Evolutionary conservation across 1,140 invertebrate genomes (phyloP).

Genomic region (Microplitis demolitor): DNA sequence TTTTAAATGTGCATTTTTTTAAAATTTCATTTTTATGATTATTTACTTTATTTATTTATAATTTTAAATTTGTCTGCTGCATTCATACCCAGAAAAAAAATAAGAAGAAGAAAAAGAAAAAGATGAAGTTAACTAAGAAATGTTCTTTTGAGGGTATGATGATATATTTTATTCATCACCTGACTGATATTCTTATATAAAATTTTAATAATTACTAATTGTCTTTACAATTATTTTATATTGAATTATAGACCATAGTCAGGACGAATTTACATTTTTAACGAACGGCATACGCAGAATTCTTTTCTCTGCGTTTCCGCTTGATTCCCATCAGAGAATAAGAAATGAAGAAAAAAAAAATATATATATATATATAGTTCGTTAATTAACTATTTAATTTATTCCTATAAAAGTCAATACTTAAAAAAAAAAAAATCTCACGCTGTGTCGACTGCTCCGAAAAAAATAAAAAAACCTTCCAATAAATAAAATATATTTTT

Average conservation of each 20-base stretch:
- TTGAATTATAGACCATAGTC: no score
- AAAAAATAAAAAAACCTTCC: no score
- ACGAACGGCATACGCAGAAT: slow-evolving; percentile 8
- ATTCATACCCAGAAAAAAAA: no score
- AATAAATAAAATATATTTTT: no score
- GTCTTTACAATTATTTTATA: background rate
- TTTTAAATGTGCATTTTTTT: no score
- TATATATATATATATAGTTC: background rate
- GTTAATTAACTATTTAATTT: slow-evolving; percentile 16
- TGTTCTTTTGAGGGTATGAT: no score
- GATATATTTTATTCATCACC: no score
- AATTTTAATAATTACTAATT: background rate
- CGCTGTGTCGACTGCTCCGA: background rate
- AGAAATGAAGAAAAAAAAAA: slow-evolving; percentile 3
- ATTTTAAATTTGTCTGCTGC: no score
- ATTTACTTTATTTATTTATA: no score
- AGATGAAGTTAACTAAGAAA: background rate
- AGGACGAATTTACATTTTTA: slow-evolving; percentile 12
- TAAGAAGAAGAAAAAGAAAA: background rate
- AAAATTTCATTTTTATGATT: no score
- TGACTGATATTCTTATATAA: no score
- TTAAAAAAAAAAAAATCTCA: background rate
- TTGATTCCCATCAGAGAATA: background rate
- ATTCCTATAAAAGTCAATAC: background rate
- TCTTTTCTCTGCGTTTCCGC: slow-evolving; percentile 1